These are phyloP conservation scores for Drosophila koepferae DNA, from an alignment of 2,888 invertebrate genomes.

Conservation along the genomic window DNA sequence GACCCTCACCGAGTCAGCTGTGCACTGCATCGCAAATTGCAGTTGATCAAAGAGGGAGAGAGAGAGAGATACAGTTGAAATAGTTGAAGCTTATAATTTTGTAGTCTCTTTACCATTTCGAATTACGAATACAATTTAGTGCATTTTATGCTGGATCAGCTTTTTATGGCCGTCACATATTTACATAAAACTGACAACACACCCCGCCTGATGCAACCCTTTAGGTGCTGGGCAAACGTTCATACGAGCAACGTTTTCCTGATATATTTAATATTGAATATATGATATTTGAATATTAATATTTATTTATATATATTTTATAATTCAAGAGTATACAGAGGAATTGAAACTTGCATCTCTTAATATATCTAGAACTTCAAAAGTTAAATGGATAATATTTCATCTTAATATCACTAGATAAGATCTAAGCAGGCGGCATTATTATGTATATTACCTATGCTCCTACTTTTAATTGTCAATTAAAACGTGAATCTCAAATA, in stretches of 20 bases:
- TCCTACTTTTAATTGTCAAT: no score
- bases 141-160: conserved; percentile 57
- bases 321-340: no score
- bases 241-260: conserved; percentile 1
- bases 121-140: conserved; percentile 44
- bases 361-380: no score
- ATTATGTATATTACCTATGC: no score
- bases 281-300: not conserved
- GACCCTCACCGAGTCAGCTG: conserved; percentile 60
- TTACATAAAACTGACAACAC: conserved; percentile 34
- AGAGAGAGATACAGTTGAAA: conserved; percentile 17
- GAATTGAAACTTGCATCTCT: no score
- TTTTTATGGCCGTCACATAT: conserved; percentile 39
- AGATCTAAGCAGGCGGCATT: no score
- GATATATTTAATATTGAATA: not conserved
- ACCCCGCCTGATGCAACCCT: conserved; percentile 60
- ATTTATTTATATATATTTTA: no score
- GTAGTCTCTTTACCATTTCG: conserved; percentile 37
- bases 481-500: no score
- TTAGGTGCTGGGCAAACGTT: conserved; percentile 19
- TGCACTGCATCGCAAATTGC: conserved; percentile 43
- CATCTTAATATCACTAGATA: no score
- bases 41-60: conserved; percentile 8
- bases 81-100: conserved; percentile 35
- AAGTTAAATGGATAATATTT: no score